Percentiles rank a stretch among this genome's conserved stretches.
These are phyloP conservation scores for Corapipo altera DNA, from an alignment of 2,113 vertebrate genomes.

Conservation along the genomic window DNA sequence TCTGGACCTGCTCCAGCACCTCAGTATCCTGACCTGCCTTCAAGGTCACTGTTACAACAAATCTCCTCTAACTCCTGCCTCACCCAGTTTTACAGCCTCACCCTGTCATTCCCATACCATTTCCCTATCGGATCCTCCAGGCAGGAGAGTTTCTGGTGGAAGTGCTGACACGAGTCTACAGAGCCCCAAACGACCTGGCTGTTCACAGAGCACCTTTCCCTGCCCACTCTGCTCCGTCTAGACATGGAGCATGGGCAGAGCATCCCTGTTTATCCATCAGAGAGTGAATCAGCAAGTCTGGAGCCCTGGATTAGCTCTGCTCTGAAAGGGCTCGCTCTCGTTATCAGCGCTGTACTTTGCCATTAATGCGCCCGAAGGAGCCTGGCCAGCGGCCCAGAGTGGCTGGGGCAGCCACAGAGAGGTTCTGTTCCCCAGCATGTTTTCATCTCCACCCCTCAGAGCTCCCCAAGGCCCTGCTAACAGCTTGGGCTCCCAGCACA, in stretches of 20 bases:
- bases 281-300: constrained; percentile 4
- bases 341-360: background rate
- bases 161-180: rapidly evolving
- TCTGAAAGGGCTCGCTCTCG: background rate
- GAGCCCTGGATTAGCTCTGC: background rate
- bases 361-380: background rate
- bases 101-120: rapidly evolving
- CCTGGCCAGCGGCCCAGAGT: background rate
- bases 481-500: background rate
- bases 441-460: background rate
- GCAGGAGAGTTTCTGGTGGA: rapidly evolving
- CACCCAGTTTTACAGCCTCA: background rate
- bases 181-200: rapidly evolving
- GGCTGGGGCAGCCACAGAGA: background rate
- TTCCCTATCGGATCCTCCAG: rapidly evolving
- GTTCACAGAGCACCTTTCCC: background rate
- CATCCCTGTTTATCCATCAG: background rate
- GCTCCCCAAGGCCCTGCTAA: background rate
- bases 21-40: background rate
- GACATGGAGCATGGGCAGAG: background rate
- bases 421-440: background rate
- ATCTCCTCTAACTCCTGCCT: background rate
- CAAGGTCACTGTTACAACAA: background rate
- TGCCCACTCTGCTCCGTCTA: rapidly evolving
- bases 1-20: too few species aligned